Conservation (phyloP, 2,888 invertebrate species). For the Mystacides longicornis region DNA sequence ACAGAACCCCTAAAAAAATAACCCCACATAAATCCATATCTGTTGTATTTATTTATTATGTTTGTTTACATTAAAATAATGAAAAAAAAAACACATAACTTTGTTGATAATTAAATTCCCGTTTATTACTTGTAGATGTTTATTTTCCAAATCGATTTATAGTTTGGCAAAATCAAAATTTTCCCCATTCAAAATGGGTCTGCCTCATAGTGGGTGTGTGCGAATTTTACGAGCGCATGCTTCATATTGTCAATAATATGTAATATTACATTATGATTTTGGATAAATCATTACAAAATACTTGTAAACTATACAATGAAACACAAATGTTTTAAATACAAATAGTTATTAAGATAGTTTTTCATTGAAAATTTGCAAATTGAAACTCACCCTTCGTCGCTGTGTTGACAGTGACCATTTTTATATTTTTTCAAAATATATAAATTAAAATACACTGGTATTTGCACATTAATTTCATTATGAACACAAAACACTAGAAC, state of each 20-base stretch:
- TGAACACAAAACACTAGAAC: conserved; percentile 12
- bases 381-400: conserved; percentile 21
- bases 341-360: not conserved
- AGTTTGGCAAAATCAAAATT: conserved; percentile 1
- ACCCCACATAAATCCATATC: too few species aligned
- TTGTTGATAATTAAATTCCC: too few species aligned
- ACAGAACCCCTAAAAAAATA: too few species aligned
- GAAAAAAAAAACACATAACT: too few species aligned
- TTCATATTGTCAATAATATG: conserved; percentile 6
- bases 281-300: not conserved
- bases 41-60: too few species aligned
- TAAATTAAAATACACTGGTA: conserved; percentile 19
- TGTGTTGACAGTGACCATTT: conserved; percentile 22
- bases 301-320: not conserved
- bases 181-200: conserved; percentile 13
- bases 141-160: too few species aligned
- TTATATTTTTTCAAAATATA: conserved; percentile 9
- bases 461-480: conserved; percentile 17
- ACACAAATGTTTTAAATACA: not conserved
- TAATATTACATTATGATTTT: not conserved
- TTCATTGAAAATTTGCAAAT: conserved; percentile 15
- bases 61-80: too few species aligned
- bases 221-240: conserved; percentile 20
- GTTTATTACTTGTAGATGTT: too few species aligned
- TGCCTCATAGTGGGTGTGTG: conserved; percentile 23